Conservation (phyloP, 2,888 invertebrate species). For the Troides helena region DNA sequence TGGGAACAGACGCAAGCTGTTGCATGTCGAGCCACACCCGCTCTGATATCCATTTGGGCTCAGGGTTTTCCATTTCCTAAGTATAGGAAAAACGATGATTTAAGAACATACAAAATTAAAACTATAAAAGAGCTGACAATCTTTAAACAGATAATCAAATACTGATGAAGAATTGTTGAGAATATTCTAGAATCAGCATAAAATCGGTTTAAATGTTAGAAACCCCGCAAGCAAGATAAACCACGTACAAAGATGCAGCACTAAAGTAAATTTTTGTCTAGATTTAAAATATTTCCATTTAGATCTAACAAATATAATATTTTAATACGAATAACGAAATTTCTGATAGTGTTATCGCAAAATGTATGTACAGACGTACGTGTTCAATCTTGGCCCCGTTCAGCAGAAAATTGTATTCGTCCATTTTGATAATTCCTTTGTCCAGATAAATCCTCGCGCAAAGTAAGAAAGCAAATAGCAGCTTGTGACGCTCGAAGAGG, state of each 20-base stretch:
- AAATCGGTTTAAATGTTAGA: too few species aligned
- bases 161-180: too few species aligned
- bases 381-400: constrained; percentile 84
- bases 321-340: neutral
- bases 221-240: too few species aligned
- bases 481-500: constrained; percentile 93
- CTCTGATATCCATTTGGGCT: constrained; percentile 88
- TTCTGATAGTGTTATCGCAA: neutral
- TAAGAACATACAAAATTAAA: neutral
- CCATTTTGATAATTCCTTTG: constrained; percentile 76
- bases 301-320: neutral
- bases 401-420: constrained; percentile 88
- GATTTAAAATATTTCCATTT: too few species aligned
- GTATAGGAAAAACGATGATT: neutral
- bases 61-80: constrained; percentile 84
- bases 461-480: constrained; percentile 89
- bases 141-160: too few species aligned
- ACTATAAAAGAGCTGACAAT: too few species aligned
- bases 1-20: constrained; percentile 83
- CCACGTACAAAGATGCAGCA: too few species aligned
- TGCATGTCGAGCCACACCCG: constrained; percentile 91
- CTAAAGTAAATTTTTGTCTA: too few species aligned
- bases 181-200: too few species aligned
- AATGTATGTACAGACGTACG: constrained; percentile 47
- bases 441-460: constrained; percentile 85